A percentile compares a stretch with the other conserved stretches of the same genome.
Evolutionary conservation across 1,140 invertebrate species (phyloP).

Genomic region (Caenorhabditis remanei): DNA sequence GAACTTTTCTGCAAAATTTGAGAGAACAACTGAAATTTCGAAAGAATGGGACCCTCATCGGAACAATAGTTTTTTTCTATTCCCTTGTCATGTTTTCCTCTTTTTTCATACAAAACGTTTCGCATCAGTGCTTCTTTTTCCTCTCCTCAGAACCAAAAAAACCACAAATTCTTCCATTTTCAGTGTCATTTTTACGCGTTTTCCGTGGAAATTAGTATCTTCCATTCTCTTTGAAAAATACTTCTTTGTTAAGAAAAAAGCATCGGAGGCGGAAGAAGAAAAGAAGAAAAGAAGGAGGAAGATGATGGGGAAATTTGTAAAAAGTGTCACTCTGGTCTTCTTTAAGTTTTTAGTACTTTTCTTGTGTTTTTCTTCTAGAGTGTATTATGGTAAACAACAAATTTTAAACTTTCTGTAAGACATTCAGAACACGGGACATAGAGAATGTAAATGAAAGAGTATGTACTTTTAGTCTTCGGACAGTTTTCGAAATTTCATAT

Average conservation of each 20-base stretch:
- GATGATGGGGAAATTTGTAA: neutral
- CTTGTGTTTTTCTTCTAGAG: neutral
- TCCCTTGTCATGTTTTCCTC: neutral
- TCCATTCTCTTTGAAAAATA: slow-evolving; percentile 3
- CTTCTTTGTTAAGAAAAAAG: neutral
- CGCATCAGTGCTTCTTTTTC: slow-evolving; percentile 22
- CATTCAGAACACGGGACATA: no score
- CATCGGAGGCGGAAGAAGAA: neutral
- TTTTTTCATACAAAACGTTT: neutral
- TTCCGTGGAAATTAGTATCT: slow-evolving; percentile 27
- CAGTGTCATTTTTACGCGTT: slow-evolving; percentile 44
- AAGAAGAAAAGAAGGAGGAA: neutral
- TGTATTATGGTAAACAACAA: neutral
- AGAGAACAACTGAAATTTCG: neutral
- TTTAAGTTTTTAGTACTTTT: neutral
- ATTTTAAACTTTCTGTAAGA: neutral
- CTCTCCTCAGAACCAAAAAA: neutral
- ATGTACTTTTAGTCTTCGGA: no score
- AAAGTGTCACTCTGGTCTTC: neutral
- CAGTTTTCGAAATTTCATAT: no score
- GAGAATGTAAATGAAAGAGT: no score
- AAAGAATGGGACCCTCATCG: neutral
- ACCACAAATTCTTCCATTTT: neutral
- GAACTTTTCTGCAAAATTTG: neutral
- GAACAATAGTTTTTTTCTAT: neutral